Percentiles rank a stretch among this genome's conserved stretches.
Evolutionary conservation across 2,888 invertebrate genomes (phyloP).

Genomic region (Augiades crinisus): DNA sequence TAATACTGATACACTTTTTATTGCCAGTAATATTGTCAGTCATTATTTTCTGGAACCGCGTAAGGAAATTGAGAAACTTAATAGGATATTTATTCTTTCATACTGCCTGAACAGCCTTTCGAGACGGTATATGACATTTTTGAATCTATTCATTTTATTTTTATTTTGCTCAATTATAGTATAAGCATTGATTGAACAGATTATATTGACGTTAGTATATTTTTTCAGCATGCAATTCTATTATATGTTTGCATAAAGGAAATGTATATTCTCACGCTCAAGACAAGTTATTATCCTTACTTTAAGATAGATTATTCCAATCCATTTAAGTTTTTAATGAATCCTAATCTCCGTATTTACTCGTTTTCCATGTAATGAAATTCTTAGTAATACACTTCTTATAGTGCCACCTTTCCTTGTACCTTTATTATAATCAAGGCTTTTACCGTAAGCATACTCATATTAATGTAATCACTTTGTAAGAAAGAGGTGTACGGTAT

Average conservation of each 20-base stretch:
- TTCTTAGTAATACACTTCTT: background rate
- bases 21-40: background rate
- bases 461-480: no score
- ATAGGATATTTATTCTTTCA: background rate
- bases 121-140: background rate
- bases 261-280: background rate
- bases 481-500: no score
- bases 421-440: background rate
- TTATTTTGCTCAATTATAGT: no score
- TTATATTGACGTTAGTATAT: background rate
- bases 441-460: no score
- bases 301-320: background rate
- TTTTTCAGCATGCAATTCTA: background rate
- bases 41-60: constrained; percentile 8
- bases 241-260: background rate
- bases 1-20: constrained; percentile 23
- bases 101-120: background rate
- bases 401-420: background rate
- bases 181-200: no score
- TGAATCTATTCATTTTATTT: background rate
- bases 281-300: background rate
- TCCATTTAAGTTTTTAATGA: background rate
- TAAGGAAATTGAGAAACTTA: background rate
- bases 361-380: background rate
- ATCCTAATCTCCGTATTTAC: background rate